Conservation (phyloP, 2,888 invertebrate species). For the Theretra japonica region DNA sequence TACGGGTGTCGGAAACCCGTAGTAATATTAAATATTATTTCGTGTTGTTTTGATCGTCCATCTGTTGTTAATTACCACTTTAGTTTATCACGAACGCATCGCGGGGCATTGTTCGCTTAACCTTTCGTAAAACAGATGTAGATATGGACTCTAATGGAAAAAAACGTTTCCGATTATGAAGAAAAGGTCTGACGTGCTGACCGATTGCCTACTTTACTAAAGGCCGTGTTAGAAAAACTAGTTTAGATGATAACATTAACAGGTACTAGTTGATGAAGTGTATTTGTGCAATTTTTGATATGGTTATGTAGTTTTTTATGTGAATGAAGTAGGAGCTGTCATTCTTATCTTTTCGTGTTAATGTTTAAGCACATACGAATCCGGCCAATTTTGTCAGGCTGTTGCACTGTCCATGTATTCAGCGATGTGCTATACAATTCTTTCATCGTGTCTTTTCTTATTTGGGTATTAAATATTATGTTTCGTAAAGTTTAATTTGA, state of each 20-base stretch:
- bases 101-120: neutral
- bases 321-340: too few species aligned
- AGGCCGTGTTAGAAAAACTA: slow-evolving; percentile 11
- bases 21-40: slow-evolving; percentile 3
- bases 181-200: slow-evolving; percentile 16
- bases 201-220: neutral
- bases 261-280: too few species aligned
- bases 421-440: too few species aligned
- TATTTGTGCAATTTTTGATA: too few species aligned
- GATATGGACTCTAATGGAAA: slow-evolving; percentile 30
- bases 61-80: slow-evolving; percentile 3
- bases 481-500: neutral
- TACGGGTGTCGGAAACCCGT: neutral
- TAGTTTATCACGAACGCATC: slow-evolving; percentile 3
- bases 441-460: too few species aligned
- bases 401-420: too few species aligned
- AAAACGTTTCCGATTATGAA: neutral
- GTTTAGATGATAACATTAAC: neutral
- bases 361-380: too few species aligned
- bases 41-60: slow-evolving; percentile 21
- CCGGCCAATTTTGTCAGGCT: too few species aligned
- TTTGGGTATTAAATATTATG: neutral
- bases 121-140: slow-evolving; percentile 15
- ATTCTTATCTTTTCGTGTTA: too few species aligned
- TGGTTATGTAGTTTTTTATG: too few species aligned